Evolutionary conservation across 2,797 vertebrate species (phyloP).

Genomic region (Pogonophryne albipinna): DNA sequence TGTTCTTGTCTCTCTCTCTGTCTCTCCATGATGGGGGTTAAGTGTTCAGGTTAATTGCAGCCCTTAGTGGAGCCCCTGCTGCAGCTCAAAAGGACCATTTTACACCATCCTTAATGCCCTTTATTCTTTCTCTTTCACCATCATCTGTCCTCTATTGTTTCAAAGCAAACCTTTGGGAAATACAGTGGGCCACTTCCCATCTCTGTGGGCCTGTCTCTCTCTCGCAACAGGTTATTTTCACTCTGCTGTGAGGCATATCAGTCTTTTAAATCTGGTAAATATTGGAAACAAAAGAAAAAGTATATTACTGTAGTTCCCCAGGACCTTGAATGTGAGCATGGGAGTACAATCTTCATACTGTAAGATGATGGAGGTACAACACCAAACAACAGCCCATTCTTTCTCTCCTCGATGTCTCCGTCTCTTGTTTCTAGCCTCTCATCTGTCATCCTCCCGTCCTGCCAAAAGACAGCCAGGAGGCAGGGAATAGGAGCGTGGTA

Average conservation of each 20-base stretch:
- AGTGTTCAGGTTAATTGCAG: constrained; percentile 77
- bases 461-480: constrained; percentile 71
- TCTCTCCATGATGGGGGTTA: constrained; percentile 71
- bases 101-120: constrained; percentile 62
- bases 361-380: constrained; percentile 32
- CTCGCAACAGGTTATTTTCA: constrained; percentile 17
- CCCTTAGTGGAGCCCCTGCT: constrained; percentile 64
- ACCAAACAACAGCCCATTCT: constrained; percentile 47
- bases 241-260: constrained; percentile 5
- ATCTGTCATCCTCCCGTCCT: constrained; percentile 64
- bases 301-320: constrained; percentile 29
- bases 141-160: constrained; percentile 68
- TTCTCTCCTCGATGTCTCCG: constrained; percentile 42
- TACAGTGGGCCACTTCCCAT: constrained; percentile 38
- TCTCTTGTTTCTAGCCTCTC: constrained; percentile 60
- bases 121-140: constrained; percentile 54
- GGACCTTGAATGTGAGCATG: constrained; percentile 7
- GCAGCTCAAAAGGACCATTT: constrained; percentile 62
- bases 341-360: constrained; percentile 18
- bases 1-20: constrained; percentile 26
- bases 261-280: constrained; percentile 16
- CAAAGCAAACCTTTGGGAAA: constrained; percentile 54
- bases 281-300: constrained; percentile 21
- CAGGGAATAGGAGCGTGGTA: constrained; percentile 57
- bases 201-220: constrained; percentile 4